Conservation (phyloP, 2,797 vertebrate species). For the Cyprinella venusta region DNA sequence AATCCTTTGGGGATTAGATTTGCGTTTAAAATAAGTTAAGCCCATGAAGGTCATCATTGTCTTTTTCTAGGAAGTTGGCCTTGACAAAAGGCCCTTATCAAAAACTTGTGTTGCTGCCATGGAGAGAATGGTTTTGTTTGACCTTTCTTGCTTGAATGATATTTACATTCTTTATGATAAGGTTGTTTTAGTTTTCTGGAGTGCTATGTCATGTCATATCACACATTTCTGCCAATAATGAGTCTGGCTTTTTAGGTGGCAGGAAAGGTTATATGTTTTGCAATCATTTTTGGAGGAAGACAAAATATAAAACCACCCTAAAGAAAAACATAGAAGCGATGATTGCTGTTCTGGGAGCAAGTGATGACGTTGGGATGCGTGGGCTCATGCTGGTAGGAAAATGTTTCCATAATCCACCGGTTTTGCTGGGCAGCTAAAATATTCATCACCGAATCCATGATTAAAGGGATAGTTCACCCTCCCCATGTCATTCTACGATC, state of each 20-base stretch:
- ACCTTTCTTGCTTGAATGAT: constrained; percentile 42
- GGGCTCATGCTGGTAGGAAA: constrained; percentile 16
- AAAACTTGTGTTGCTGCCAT: constrained; percentile 54
- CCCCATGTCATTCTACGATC: background rate
- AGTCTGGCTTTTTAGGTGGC: background rate
- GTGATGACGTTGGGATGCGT: constrained; percentile 35
- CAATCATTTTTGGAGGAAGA: constrained; percentile 3
- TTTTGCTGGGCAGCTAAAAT: background rate
- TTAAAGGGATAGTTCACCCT: background rate
- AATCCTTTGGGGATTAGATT: constrained; percentile 7
- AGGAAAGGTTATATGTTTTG: constrained; percentile 24
- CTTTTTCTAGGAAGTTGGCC: constrained; percentile 26
- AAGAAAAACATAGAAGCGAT: constrained; percentile 24
- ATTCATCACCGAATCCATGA: background rate
- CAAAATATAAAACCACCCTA: constrained; percentile 15
- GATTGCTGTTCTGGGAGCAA: constrained; percentile 29
- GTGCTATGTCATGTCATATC: background rate
- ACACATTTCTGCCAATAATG: background rate
- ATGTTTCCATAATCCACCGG: constrained; percentile 42
- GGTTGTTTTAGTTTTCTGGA: constrained; percentile 8
- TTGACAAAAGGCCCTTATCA: constrained; percentile 46
- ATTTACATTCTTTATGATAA: constrained; percentile 35
- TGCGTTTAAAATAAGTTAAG: constrained; percentile 1
- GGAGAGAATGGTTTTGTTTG: constrained; percentile 36
- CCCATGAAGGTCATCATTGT: constrained; percentile 29